Conservation (phyloP, 2,888 invertebrate species). For the Sinotaia quadrata region DNA sequence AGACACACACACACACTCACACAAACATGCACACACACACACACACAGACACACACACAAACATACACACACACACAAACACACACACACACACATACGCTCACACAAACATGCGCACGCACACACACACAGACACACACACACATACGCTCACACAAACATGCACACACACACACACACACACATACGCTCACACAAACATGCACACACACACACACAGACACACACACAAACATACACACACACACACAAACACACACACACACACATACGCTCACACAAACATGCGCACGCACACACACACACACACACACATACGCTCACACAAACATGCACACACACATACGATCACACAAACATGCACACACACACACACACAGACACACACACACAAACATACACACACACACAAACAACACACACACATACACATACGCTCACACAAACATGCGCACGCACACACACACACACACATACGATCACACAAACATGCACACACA, state of each 20-base stretch:
- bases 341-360: no score
- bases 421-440: constrained; percentile 5
- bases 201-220: constrained; percentile 3
- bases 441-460: neutral
- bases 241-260: no score
- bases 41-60: constrained; percentile 2
- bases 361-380: neutral
- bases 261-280: neutral
- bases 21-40: neutral
- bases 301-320: neutral
- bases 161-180: neutral
- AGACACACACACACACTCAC: no score
- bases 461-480: no score
- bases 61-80: no score
- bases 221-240: no score
- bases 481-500: constrained; percentile 2
- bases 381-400: no score
- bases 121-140: neutral
- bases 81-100: constrained; percentile 8
- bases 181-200: neutral
- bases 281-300: neutral
- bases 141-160: neutral
- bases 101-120: neutral
- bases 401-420: no score
- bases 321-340: neutral